Conservation (phyloP, 1,140 invertebrate genomes). For the Aphaenogaster rudis region DNA sequence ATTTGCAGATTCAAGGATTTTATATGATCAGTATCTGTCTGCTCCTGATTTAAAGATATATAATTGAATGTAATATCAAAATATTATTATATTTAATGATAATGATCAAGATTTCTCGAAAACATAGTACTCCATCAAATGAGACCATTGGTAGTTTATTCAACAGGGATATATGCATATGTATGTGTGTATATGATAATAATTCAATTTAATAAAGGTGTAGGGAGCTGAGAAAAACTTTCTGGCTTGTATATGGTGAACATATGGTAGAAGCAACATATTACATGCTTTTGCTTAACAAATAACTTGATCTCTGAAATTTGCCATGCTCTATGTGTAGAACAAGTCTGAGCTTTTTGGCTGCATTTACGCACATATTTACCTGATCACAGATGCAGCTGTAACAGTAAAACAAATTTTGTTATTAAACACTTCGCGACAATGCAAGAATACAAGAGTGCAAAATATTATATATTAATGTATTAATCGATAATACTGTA, state of each 20-base stretch:
- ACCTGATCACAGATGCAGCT: constrained; percentile 79
- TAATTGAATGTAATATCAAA: constrained; percentile 36
- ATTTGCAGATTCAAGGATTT: constrained; percentile 73
- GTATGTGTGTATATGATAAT: constrained; percentile 38
- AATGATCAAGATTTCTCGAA: constrained; percentile 13
- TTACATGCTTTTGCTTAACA: constrained; percentile 51
- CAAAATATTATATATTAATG: constrained; percentile 16
- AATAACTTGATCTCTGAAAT: constrained; percentile 52
- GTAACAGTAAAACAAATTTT: constrained; percentile 71
- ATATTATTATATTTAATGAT: constrained; percentile 13
- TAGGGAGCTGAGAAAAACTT: constrained; percentile 43
- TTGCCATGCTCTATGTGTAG: constrained; percentile 69
- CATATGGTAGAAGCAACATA: constrained; percentile 1
- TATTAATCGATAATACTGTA: neutral
- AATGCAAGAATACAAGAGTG: neutral
- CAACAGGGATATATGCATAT: constrained; percentile 40
- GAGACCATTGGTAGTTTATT: constrained; percentile 33
- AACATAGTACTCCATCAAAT: constrained; percentile 48
- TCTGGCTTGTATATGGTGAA: constrained; percentile 36
- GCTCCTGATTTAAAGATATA: constrained; percentile 65
- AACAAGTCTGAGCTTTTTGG: constrained; percentile 74
- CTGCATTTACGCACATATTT: constrained; percentile 75
- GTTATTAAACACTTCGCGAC: neutral
- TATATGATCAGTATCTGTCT: constrained; percentile 62
- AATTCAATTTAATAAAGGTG: constrained; percentile 64